Evolutionary conservation across 2,113 vertebrate species (phyloP).

Genomic region (Lamprotornis superbus): DNA sequence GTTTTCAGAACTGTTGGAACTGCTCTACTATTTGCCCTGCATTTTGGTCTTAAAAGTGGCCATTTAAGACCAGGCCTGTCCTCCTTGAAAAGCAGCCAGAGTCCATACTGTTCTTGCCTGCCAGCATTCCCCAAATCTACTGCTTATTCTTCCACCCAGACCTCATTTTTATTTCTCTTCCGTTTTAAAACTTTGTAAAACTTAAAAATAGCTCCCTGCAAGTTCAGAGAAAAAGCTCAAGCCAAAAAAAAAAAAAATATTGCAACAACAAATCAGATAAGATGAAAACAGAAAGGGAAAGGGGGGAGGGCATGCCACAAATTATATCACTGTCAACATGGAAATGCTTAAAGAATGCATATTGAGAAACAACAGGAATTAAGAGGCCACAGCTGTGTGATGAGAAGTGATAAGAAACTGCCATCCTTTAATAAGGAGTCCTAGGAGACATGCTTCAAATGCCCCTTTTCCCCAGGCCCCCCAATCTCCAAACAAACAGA

Average conservation of each 20-base stretch:
- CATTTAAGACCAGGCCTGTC: not conserved
- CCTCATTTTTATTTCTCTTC: conserved; percentile 36
- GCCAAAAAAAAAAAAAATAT: conserved; percentile 43
- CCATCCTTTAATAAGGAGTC: conserved; percentile 29
- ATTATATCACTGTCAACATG: conserved; percentile 60
- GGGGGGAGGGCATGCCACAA: conserved; percentile 55
- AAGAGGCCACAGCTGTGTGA: conserved; percentile 57
- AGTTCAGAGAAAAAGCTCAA: conserved; percentile 52
- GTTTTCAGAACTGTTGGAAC: not conserved
- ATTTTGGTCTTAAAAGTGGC: not conserved
- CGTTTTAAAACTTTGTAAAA: not conserved
- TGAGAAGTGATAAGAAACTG: conserved; percentile 48
- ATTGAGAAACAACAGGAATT: conserved; percentile 72
- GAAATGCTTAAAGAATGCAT: conserved; percentile 69
- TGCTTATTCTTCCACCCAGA: conserved; percentile 17
- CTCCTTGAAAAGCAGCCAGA: not conserved
- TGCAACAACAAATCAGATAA: conserved; percentile 59
- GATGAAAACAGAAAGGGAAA: conserved; percentile 56
- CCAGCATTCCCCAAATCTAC: conserved; percentile 26
- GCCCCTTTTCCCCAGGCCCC: not conserved
- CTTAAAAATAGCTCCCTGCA: conserved; percentile 63
- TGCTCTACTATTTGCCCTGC: not conserved
- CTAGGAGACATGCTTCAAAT: not conserved
- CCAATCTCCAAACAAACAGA: conserved; percentile 11
- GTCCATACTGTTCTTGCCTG: not conserved